These are phyloP conservation scores for Microtus oregoni DNA, from an alignment of 2,113 vertebrate genomes.

Conservation along the genomic window DNA sequence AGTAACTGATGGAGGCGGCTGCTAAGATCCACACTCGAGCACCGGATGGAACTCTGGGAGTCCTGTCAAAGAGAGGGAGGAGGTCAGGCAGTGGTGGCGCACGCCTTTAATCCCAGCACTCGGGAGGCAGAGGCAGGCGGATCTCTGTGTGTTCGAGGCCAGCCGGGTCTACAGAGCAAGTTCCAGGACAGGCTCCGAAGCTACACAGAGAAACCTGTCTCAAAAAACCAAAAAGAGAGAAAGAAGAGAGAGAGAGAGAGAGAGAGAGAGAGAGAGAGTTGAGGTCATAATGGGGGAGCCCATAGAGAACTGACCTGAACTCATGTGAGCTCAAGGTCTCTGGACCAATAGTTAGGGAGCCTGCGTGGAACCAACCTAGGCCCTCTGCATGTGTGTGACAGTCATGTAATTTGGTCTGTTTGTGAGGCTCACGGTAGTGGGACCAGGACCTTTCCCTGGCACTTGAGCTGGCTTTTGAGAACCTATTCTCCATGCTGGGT, in stretches of 20 bases:
- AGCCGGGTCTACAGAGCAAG: too few species aligned
- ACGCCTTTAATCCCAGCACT: too few species aligned
- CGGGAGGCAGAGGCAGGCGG: too few species aligned
- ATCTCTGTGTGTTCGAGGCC: too few species aligned
- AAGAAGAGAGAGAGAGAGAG: too few species aligned
- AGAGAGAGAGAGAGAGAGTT: too few species aligned
- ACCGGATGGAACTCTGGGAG: neutral
- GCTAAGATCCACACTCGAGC: neutral
- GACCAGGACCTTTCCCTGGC: neutral
- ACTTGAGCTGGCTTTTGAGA: neutral
- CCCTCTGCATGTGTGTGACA: neutral
- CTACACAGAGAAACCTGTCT: too few species aligned
- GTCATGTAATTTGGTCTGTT: neutral
- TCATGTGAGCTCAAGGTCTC: neutral
- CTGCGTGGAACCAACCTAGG: neutral
- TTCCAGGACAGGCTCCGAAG: too few species aligned
- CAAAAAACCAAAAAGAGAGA: too few species aligned
- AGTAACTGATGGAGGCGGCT: neutral
- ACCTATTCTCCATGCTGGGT: neutral
- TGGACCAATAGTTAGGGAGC: neutral
- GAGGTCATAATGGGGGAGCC: neutral
- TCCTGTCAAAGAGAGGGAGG: neutral
- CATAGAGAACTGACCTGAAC: neutral
- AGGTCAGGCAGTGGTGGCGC: too few species aligned
- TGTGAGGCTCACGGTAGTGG: neutral